Percentiles rank a stretch among this genome's conserved stretches.
Conservation (phyloP, 1,140 invertebrate genomes). For the Lasioglossum albipes region DNA sequence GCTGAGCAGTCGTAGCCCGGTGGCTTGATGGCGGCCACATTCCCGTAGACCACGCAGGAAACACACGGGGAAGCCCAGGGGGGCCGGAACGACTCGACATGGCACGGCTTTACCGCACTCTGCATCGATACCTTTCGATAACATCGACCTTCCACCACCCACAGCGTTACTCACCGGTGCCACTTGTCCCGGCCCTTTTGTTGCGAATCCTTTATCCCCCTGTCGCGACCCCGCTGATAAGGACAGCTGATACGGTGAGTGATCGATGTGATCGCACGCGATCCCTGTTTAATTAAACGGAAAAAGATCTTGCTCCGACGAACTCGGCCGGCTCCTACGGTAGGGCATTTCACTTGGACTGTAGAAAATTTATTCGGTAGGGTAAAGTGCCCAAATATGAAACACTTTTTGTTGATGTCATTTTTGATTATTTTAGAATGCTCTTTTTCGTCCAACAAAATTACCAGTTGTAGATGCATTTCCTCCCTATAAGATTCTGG, state of each 20-base stretch:
- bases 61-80: constrained; percentile 49
- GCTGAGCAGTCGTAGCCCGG: neutral
- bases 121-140: constrained; percentile 63
- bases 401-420: too few relatives aligned
- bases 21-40: neutral
- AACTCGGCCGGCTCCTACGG: too few relatives aligned
- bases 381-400: too few relatives aligned
- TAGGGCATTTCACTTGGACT: too few relatives aligned
- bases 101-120: constrained; percentile 33
- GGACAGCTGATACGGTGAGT: neutral
- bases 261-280: constrained; percentile 31
- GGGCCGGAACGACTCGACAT: constrained; percentile 50
- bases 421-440: too few relatives aligned
- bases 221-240: constrained; percentile 37
- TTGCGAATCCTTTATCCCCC: constrained; percentile 37
- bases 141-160: constrained; percentile 49
- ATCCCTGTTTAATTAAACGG: constrained; percentile 15
- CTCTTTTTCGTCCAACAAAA: too few relatives aligned
- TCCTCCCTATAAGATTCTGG: too few relatives aligned
- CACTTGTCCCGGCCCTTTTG: constrained; percentile 44
- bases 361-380: too few relatives aligned
- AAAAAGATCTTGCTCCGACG: too few relatives aligned
- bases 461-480: too few relatives aligned
- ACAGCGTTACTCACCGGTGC: constrained; percentile 29
- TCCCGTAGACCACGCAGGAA: neutral